A percentile compares a stretch with the other conserved stretches of the same genome.
phyloP scores from a whole-genome alignment of 30 jellyfish, hydroid and myxozoan genomes.

The Turritopsis dohrnii region DNA sequence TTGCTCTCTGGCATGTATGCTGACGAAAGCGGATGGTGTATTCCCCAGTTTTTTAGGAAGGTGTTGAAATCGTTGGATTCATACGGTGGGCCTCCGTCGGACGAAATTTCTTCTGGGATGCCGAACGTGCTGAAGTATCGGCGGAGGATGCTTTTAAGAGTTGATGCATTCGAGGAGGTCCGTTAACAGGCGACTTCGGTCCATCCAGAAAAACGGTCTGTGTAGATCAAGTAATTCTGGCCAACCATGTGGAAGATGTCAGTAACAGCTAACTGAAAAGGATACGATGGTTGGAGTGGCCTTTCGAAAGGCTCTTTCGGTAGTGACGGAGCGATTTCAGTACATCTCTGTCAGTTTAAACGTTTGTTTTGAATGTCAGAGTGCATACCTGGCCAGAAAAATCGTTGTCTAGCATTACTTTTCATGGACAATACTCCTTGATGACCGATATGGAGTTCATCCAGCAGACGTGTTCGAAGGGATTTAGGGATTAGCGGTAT shows the following conservation, averaged over 20 bases:
- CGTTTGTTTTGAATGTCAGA: conserved; percentile 12
- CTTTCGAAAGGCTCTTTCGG: conserved; percentile 1
- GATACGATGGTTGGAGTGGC: conserved; percentile 16
- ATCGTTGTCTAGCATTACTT: conserved; percentile 16
- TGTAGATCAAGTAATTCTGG: no score
- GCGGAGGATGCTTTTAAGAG: conserved; percentile 5
- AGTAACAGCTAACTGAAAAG: conserved; percentile 27
- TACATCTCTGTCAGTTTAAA: conserved; percentile 27
- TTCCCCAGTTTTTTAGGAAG: conserved; percentile 20
- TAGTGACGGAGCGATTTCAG: conserved; percentile 27
- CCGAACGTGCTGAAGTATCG: conserved; percentile 25
- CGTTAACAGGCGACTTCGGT: conserved; percentile 28
- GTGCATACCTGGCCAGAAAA: conserved; percentile 36
- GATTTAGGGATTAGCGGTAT: conserved; percentile 15
- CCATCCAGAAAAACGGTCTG: conserved; percentile 39
- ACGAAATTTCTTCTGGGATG: conserved; percentile 7
- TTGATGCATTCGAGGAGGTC: conserved; percentile 8
- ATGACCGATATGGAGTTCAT: conserved; percentile 23
- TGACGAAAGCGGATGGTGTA: background rate
- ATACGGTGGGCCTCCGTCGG: conserved; percentile 39
- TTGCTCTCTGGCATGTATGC: background rate
- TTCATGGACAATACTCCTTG: conserved; percentile 30
- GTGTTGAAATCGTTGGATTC: background rate
- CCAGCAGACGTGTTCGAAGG: conserved; percentile 13
- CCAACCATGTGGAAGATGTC: no score